Conservation (phyloP, 2,888 invertebrate genomes). For the Myathropa florea region DNA sequence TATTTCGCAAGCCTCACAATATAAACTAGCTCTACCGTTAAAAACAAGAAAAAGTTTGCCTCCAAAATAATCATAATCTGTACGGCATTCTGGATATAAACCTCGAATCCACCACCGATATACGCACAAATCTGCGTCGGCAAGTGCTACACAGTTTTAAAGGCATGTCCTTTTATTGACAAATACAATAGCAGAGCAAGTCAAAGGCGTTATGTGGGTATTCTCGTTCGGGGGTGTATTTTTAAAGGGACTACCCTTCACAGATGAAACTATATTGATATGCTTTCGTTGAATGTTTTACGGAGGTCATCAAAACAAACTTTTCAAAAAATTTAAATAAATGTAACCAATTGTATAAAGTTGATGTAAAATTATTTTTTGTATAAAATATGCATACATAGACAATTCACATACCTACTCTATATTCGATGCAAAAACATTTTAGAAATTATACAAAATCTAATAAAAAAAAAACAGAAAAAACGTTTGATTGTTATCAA, state of each 20-base stretch:
- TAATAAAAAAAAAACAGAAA: background rate
- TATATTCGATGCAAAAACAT: too few species aligned
- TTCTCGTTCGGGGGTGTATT: background rate
- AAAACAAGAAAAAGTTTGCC: constrained; percentile 1
- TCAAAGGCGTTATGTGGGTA: constrained; percentile 17
- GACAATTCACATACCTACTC: too few species aligned
- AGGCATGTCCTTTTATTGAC: constrained; percentile 48
- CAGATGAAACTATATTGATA: background rate
- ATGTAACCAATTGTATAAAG: background rate
- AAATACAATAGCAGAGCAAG: constrained; percentile 14
- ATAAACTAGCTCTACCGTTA: background rate
- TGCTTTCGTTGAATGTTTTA: background rate
- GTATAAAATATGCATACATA: too few species aligned
- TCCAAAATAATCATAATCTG: constrained; percentile 15
- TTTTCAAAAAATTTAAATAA: background rate
- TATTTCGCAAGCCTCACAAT: background rate
- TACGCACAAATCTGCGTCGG: constrained; percentile 7
- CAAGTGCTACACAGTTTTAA: background rate
- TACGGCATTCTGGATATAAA: background rate
- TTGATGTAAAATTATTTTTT: too few species aligned
- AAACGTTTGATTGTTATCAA: constrained; percentile 14
- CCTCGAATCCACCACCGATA: background rate
- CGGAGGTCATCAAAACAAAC: background rate
- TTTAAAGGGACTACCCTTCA: constrained; percentile 8
- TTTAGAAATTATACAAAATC: background rate